Evolutionary conservation across 2,113 vertebrate species (phyloP), one percentile per base, ranked within the genome.

Genomic region (Scatophagus argus): DNA sequence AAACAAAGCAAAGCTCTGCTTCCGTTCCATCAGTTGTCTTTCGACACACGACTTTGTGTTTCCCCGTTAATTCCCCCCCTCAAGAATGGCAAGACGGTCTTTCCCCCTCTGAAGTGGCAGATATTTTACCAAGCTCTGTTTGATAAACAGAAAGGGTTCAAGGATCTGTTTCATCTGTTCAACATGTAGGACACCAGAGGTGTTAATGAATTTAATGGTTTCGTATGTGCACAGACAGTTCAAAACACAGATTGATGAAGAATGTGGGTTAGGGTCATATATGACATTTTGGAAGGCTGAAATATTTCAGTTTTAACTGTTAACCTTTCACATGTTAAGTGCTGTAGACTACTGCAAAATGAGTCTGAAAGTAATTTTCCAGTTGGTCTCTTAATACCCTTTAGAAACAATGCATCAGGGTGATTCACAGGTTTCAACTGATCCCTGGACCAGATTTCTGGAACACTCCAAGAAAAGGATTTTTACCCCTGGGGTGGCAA

Each of bases 111-210:
- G 91, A 94, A 88, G 92, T 86, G 83, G 60, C 71, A 91, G 91
- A 90, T 88, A 84, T 92, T 83, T 84, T 72, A 84, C 79, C 76
- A 25, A 32, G 59, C 79, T 66, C 66, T 93, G 90, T 93, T 94
- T 88, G 66, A 91, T 91, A 93, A 93, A 94, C 91, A 93, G 77
- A 77, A 83, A 77, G 63, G 39, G 75, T 78, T 89, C 56, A 86
- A 85, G 81, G 85, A 88, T 92, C 75, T 36, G 74, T 91, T 89
- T 91, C 84, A 90, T 81, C 39, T 34, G 2, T 61, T 78, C 63
- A 73, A 49, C 81, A 64, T 52, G 21, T 19, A 73, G 61, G 61
- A 86, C 81, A 70, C 72, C 63, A 60, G 34, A 83, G 66, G 77
- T 80, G 80, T 67, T 81, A 81, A 81, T 61, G 51, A 81, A 69